These are phyloP conservation scores for Physeter macrocephalus DNA, from an alignment of 2,113 vertebrate species.

Conservation along the genomic window DNA sequence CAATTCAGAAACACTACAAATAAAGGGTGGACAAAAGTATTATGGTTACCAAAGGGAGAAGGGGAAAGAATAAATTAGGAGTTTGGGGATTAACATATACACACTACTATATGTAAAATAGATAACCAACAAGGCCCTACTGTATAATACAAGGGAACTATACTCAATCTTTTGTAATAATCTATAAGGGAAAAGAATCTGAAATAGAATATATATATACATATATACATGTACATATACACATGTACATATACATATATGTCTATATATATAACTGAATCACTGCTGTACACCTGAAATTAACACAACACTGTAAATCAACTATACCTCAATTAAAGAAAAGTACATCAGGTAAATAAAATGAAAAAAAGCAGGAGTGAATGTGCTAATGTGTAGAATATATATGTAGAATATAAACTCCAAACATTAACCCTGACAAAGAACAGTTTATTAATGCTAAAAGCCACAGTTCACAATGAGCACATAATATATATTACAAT, in stretches of 20 bases:
- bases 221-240: no score
- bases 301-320: background rate
- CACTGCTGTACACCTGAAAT: background rate
- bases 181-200: no score
- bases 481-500: background rate
- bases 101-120: background rate
- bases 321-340: background rate
- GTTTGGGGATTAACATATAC: background rate
- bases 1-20: background rate
- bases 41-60: background rate
- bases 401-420: background rate
- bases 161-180: no score
- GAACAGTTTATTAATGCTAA: background rate
- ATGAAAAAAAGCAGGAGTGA: background rate
- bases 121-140: background rate
- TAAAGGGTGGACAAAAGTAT: background rate
- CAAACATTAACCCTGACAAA: background rate
- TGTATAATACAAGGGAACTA: no score
- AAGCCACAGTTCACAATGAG: background rate
- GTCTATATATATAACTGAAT: background rate
- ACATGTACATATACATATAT: background rate
- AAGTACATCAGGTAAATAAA: background rate
- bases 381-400: background rate
- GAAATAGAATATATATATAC: background rate
- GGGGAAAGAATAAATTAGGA: background rate